Evolutionary conservation across 2,113 vertebrate species (phyloP).

Genomic region (Malurus alboscapulatus): DNA sequence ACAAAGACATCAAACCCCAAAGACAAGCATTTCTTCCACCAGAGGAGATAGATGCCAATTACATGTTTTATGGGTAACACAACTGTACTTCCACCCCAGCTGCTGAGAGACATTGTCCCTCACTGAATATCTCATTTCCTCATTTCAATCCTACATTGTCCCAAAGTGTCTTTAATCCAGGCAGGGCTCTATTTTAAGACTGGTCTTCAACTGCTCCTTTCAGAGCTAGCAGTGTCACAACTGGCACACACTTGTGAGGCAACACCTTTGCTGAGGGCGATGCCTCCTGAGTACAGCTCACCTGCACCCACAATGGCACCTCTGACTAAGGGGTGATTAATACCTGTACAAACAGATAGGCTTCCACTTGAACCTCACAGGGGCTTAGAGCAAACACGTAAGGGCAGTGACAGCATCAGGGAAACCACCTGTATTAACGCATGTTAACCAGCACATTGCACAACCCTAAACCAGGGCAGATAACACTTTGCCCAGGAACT

Average conservation of each 20-base stretch:
- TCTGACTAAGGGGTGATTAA: slow-evolving; percentile 34
- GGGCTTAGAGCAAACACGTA: not conserved
- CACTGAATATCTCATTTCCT: not conserved
- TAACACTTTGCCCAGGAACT: not conserved
- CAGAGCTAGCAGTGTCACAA: not conserved
- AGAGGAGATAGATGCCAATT: not conserved
- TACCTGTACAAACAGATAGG: not conserved
- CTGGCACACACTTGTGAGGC: not conserved
- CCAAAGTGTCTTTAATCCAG: not conserved
- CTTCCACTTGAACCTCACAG: not conserved
- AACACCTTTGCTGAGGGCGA: not conserved
- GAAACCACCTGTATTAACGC: not conserved
- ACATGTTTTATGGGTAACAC: accelerated
- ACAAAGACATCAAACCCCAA: not conserved
- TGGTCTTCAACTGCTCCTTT: not conserved
- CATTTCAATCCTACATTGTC: not conserved
- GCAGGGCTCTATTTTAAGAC: not conserved
- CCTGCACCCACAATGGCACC: not conserved
- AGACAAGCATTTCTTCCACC: not conserved
- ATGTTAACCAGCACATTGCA: not conserved
- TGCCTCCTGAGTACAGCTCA: not conserved
- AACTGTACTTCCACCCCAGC: not conserved
- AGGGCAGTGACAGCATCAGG: not conserved
- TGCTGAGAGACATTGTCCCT: not conserved
- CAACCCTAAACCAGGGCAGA: not conserved